Evolutionary conservation across 2,113 vertebrate genomes (phyloP).

Genomic region (Lamprotornis superbus): DNA sequence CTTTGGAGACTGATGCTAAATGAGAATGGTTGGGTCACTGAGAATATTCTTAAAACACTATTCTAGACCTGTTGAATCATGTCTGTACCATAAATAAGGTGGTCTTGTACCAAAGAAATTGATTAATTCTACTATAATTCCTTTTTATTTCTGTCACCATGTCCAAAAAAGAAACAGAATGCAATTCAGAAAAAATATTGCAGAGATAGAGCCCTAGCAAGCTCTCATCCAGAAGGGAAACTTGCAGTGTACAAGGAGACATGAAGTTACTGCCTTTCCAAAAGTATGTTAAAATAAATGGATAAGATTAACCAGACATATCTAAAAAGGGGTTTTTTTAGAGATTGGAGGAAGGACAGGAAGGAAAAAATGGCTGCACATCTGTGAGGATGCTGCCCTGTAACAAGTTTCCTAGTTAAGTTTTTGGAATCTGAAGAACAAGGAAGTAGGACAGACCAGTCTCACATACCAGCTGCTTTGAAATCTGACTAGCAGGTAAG

Average conservation of each 20-base stretch:
- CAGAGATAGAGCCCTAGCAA: rapidly evolving
- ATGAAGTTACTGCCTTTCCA: background rate
- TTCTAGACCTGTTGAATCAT: background rate
- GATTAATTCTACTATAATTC: background rate
- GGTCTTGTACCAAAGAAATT: background rate
- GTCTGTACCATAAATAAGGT: background rate
- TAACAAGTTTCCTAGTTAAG: background rate
- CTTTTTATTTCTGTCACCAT: background rate
- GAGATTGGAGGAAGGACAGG: background rate
- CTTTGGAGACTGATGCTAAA: background rate
- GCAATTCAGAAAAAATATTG: background rate
- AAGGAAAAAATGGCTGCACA: background rate
- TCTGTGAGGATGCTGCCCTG: background rate
- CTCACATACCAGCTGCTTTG: background rate
- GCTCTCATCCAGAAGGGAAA: background rate
- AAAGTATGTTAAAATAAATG: background rate
- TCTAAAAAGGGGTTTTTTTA: background rate
- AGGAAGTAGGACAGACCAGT: background rate
- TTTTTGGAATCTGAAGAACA: background rate
- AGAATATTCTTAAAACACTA: background rate
- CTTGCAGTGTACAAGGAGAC: background rate
- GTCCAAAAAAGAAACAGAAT: background rate
- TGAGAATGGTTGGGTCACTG: background rate
- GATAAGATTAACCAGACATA: background rate
- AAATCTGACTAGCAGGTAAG: background rate